phyloP scores from a whole-genome alignment of 2,888 invertebrate genomes.

The Agrochola macilenta region DNA sequence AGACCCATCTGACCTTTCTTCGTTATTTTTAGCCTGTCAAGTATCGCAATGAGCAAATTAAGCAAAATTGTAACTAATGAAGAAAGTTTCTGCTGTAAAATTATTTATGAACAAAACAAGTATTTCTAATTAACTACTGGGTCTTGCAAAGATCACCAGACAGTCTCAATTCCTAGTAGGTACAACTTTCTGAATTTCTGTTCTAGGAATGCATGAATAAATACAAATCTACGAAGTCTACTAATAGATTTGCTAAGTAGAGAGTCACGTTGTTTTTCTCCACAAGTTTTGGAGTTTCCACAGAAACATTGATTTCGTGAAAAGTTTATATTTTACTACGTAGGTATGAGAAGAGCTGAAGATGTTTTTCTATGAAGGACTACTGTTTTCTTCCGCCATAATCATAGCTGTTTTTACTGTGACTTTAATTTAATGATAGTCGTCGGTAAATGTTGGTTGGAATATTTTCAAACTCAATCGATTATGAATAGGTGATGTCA shows the following conservation, averaged over 20 bases:
- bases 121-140: background rate
- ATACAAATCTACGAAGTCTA: background rate
- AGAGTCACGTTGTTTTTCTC: background rate
- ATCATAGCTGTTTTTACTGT: background rate
- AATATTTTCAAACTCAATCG: background rate
- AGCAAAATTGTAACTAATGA: slow-evolving; percentile 4
- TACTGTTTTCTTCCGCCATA: background rate
- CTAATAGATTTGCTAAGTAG: slow-evolving; percentile 3
- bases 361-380: background rate
- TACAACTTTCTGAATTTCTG: background rate
- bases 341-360: background rate
- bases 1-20: background rate
- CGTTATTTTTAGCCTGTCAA: background rate
- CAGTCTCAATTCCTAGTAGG: background rate
- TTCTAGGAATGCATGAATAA: slow-evolving; percentile 13
- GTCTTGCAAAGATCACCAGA: background rate
- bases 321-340: slow-evolving; percentile 15
- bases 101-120: background rate
- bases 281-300: background rate
- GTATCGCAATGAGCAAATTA: background rate
- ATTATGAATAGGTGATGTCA: too few relatives aligned
- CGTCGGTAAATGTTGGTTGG: background rate
- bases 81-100: background rate
- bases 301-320: slow-evolving; percentile 4
- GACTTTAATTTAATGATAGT: too few relatives aligned